Evolutionary conservation across 2,888 invertebrate genomes (phyloP).

Genomic region (Cerceris ruficornis): DNA sequence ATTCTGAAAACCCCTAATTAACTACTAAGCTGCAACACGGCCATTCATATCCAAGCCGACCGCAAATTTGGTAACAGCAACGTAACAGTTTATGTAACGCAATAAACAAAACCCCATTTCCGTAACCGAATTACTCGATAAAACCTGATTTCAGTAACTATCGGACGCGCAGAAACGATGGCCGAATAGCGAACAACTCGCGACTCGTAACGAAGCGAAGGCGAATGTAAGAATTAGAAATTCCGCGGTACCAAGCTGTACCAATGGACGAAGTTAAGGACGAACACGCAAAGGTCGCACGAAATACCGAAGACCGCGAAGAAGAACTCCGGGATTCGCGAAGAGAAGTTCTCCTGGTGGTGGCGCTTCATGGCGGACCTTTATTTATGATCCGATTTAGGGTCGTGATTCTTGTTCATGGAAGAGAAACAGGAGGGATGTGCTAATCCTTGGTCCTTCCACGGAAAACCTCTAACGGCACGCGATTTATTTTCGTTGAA

Average conservation of each 20-base stretch:
- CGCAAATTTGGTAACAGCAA: no score
- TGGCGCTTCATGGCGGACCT: slow-evolving; percentile 36
- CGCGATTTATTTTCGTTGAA: slow-evolving; percentile 60
- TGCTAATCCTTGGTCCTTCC: slow-evolving; percentile 52
- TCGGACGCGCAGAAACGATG: background rate
- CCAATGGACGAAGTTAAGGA: slow-evolving; percentile 7
- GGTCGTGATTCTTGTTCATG: slow-evolving; percentile 55
- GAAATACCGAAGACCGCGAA: slow-evolving; percentile 34
- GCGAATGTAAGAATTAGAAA: slow-evolving; percentile 19
- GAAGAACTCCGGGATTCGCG: slow-evolving; percentile 4
- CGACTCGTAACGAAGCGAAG: background rate
- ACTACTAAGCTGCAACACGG: no score
- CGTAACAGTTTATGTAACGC: no score
- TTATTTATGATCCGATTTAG: slow-evolving; percentile 62
- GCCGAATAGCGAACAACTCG: no score
- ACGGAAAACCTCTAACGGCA: slow-evolving; percentile 39
- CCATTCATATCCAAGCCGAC: no score
- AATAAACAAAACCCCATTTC: no score
- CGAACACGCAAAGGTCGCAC: slow-evolving; percentile 22
- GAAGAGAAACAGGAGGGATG: slow-evolving; percentile 48
- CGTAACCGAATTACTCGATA: no score
- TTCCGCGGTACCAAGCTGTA: slow-evolving; percentile 30
- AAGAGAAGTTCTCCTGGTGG: slow-evolving; percentile 2
- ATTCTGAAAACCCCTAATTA: no score
- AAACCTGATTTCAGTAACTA: no score